A percentile compares a stretch with the other conserved stretches of the same genome.
Evolutionary conservation across 1,140 invertebrate species (phyloP).

Genomic region (Agrypnia vestita): DNA sequence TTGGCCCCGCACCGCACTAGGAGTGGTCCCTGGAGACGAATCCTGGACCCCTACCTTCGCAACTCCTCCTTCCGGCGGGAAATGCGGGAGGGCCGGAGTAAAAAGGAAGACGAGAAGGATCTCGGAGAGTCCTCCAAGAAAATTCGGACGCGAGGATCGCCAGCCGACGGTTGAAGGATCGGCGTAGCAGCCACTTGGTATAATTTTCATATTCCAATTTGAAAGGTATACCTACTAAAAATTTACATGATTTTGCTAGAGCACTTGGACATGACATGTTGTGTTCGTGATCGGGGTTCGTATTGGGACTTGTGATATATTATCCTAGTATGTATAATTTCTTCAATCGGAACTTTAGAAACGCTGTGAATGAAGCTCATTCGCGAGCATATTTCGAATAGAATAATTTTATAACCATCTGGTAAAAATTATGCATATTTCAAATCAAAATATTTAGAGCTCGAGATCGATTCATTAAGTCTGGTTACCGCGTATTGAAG

Average conservation of each 20-base stretch:
- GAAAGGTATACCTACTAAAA: neutral
- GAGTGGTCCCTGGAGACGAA: slow-evolving; percentile 45
- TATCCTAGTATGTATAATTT: too few relatives aligned
- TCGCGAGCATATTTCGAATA: too few relatives aligned
- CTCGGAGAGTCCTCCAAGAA: slow-evolving; percentile 7
- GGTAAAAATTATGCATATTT: too few relatives aligned
- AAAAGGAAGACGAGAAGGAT: slow-evolving; percentile 3
- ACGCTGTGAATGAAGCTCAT: too few relatives aligned
- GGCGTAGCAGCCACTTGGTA: neutral
- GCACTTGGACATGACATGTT: neutral
- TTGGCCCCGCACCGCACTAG: slow-evolving; percentile 45
- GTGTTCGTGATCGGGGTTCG: neutral
- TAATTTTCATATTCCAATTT: slow-evolving; percentile 42
- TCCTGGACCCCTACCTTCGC: neutral
- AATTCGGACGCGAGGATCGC: slow-evolving; percentile 14
- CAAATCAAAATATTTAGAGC: too few relatives aligned
- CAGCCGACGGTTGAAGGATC: slow-evolving; percentile 15
- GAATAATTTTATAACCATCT: too few relatives aligned
- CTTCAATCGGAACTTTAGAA: too few relatives aligned
- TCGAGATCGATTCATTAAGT: too few relatives aligned
- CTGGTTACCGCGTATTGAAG: too few relatives aligned
- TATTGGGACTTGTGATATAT: neutral
- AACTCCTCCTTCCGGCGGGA: neutral
- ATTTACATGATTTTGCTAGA: neutral
- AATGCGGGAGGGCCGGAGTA: neutral